These are phyloP conservation scores for Zelostemma sp. DNA, from an alignment of 1,140 invertebrate genomes.

Conservation along the genomic window DNA sequence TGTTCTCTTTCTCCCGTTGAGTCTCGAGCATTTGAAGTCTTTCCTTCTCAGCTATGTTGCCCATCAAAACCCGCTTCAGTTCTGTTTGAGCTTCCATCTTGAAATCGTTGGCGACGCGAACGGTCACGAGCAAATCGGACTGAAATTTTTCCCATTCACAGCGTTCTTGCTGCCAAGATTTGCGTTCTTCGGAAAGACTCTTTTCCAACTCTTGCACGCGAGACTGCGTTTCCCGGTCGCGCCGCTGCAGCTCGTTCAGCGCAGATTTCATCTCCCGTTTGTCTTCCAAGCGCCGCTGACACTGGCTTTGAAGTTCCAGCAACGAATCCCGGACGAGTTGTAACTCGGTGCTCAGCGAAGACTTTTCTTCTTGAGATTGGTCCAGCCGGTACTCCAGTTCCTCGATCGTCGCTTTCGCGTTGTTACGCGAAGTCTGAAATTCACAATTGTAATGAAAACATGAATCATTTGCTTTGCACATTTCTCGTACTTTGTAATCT, in stretches of 20 bases:
- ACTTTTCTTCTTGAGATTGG: constrained; percentile 79
- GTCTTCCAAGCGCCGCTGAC: constrained; percentile 83
- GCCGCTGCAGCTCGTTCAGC: constrained; percentile 77
- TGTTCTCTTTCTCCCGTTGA: constrained; percentile 81
- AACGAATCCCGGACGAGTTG: constrained; percentile 80
- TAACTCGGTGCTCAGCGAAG: constrained; percentile 77
- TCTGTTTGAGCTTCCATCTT: constrained; percentile 89
- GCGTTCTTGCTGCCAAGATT: constrained; percentile 74
- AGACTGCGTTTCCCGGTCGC: constrained; percentile 74
- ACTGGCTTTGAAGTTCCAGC: constrained; percentile 79
- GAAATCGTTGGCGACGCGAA: constrained; percentile 95
- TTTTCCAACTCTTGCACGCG: constrained; percentile 72
- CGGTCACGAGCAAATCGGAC: constrained; percentile 90
- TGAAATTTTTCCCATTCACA: constrained; percentile 96
- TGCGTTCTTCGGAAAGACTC: constrained; percentile 74
- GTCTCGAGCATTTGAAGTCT: constrained; percentile 80
- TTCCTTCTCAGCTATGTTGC: constrained; percentile 87
- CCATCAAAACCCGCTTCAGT: constrained; percentile 83
- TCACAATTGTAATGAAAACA: neutral
- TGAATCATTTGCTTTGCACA: neutral
- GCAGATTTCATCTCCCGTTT: constrained; percentile 78
- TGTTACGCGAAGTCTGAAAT: constrained; percentile 78
- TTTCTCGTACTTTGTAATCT: constrained; percentile 72
- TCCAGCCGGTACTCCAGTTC: constrained; percentile 85
- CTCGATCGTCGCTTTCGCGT: constrained; percentile 83